Base-by-base conservation (phyloP, 2,797 vertebrate genomes). In the Coilia nasus region DNA sequence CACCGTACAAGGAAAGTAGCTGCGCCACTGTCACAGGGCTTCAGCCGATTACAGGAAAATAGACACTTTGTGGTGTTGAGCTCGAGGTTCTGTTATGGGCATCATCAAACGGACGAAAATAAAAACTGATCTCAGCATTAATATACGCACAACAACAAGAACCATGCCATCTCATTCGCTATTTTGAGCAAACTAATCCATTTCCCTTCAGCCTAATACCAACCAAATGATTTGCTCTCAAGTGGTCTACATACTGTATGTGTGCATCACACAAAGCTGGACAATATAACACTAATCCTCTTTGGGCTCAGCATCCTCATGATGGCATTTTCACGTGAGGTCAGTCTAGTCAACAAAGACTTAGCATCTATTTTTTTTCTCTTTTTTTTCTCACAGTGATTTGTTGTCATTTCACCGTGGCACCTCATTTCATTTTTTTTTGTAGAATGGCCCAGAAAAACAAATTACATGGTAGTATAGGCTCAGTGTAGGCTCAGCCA, bases 221-320 rank as follows among this genome's bases (percentile, higher is more conserved):
- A 78, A 21, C 35, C 19, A 78, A 78, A 44, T n/a, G 7, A 44
- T 44, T 44, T 78, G 71, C 71, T 7, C 7, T 10, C 31, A 21
- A 21, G 17, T 78, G 17, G 19, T 44, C 19, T 35, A 17, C 14
- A 35, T 7, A 71, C 28, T 71, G 28, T 35, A 35, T 71, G 31
- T 71, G 67, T 71, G 31, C 67, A 71, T 71, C 67, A 71, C 67
- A 4, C 67, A 71, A 71, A 41, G 67, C 67, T 71, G 67, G 67
- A 71, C 67, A 71, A 71, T 71, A 35, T 71, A 71, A 31, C 25
- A 15, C 2, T 71, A 35, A 71, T 71, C 67, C 67, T 71, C 28
- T 71, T 35, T 71, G 14, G 28, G 28, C 67, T 71, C 25, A 35
- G 67, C 11, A 31, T 35, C 15, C 25, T 17, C 67, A 17, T 28